Evolutionary conservation across 1,140 invertebrate species (phyloP).

Genomic region (Trichonephila clavata): DNA sequence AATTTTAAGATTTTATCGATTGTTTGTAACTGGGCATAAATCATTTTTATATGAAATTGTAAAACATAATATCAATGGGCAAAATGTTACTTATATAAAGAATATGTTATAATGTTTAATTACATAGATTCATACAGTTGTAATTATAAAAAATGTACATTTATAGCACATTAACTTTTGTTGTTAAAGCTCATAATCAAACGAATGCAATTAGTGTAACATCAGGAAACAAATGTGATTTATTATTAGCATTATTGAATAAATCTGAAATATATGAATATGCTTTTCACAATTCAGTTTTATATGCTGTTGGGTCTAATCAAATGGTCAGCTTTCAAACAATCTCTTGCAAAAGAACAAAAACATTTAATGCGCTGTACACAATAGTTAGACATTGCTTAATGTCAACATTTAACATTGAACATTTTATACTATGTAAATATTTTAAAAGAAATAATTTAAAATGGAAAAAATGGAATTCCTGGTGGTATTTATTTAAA

Average conservation of each 20-base stretch:
- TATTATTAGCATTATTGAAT: constrained; percentile 19
- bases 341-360: neutral
- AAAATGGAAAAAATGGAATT: constrained; percentile 36
- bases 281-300: constrained; percentile 7
- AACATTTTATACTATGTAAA: constrained; percentile 20
- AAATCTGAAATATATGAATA: neutral
- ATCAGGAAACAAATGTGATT: neutral
- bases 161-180: no score
- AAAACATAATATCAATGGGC: neutral
- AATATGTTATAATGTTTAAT: neutral
- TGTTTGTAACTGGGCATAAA: neutral
- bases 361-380: constrained; percentile 3
- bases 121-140: no score
- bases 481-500: constrained; percentile 21
- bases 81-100: neutral
- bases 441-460: constrained; percentile 16
- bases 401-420: neutral
- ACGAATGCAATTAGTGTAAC: neutral
- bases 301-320: constrained; percentile 25
- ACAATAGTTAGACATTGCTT: neutral
- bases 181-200: neutral
- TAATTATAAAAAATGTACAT: no score
- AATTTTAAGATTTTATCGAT: neutral
- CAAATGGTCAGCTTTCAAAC: neutral
- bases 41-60: neutral